Percentiles rank a stretch among this genome's conserved stretches.
Evolutionary conservation across 1,140 invertebrate genomes (phyloP).

Genomic region (Aradophagus sp.): DNA sequence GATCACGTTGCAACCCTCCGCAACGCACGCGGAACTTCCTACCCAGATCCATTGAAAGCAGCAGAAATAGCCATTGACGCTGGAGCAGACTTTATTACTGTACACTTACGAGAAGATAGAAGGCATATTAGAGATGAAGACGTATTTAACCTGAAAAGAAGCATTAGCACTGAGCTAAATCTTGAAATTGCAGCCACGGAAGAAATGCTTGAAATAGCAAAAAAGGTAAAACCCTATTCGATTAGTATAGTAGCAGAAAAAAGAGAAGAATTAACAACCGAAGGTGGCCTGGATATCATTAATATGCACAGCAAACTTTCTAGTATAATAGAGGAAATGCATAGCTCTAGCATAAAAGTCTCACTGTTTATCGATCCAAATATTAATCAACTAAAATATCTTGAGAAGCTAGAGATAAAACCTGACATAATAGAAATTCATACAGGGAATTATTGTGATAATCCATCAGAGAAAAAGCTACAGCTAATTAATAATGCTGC

Average conservation of each 20-base stretch:
- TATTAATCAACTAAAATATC: constrained; percentile 38
- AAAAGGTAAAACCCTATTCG: constrained; percentile 37
- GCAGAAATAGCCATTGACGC: constrained; percentile 35
- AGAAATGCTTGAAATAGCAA: constrained; percentile 39
- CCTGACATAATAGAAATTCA: constrained; percentile 41
- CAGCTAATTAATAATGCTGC: constrained; percentile 32
- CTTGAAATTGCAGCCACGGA: constrained; percentile 39
- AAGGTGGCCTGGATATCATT: constrained; percentile 34
- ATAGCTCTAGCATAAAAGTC: constrained; percentile 37
- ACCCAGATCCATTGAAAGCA: constrained; percentile 38
- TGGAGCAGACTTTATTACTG: constrained; percentile 38
- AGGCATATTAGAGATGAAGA: constrained; percentile 38
- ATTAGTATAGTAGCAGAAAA: constrained; percentile 39
- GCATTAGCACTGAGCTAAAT: constrained; percentile 37
- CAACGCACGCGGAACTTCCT: constrained; percentile 34
- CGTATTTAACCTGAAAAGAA: constrained; percentile 33
- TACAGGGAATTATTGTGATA: constrained; percentile 35
- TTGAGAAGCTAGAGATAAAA: constrained; percentile 35
- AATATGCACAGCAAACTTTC: constrained; percentile 36
- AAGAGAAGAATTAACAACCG: constrained; percentile 39
- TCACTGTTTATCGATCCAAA: constrained; percentile 37
- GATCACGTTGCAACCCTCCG: constrained; percentile 37
- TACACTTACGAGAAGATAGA: constrained; percentile 38
- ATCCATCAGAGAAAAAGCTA: constrained; percentile 34
- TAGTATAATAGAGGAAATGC: constrained; percentile 38